Conservation (phyloP, 2,888 invertebrate genomes). For the Pollenia amentaria region DNA sequence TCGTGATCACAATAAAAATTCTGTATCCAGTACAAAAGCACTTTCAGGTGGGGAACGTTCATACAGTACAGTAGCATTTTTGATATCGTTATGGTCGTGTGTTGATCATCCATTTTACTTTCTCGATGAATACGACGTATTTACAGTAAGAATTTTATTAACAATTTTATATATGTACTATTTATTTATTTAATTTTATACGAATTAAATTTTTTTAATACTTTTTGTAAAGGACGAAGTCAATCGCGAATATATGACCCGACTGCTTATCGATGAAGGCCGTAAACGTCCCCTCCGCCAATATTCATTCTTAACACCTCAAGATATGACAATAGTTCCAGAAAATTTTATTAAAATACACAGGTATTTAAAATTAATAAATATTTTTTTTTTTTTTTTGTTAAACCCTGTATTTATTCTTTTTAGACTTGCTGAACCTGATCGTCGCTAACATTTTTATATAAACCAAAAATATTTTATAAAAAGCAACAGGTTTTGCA, state of each 20-base stretch:
- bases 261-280: slow-evolving; percentile 91
- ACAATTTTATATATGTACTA: neutral
- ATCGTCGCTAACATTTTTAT: slow-evolving; percentile 54
- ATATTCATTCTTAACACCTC: slow-evolving; percentile 96
- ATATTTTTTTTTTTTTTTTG: neutral
- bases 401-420: slow-evolving; percentile 20
- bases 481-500: slow-evolving; percentile 52
- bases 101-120: slow-evolving; percentile 96
- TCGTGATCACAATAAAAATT: slow-evolving; percentile 84
- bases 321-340: slow-evolving; percentile 88
- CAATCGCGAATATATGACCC: slow-evolving; percentile 91
- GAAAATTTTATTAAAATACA: slow-evolving; percentile 87
- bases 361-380: slow-evolving; percentile 83
- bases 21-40: slow-evolving; percentile 87
- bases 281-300: slow-evolving; percentile 88
- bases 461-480: neutral
- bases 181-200: neutral
- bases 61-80: slow-evolving; percentile 97
- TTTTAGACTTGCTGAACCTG: slow-evolving; percentile 70
- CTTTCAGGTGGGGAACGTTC: slow-evolving; percentile 98
- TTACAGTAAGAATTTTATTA: slow-evolving; percentile 88
- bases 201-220: neutral
- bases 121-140: slow-evolving; percentile 98
- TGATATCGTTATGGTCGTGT: slow-evolving; percentile 96
- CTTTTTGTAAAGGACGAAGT: slow-evolving; percentile 89